These are phyloP conservation scores for Leuciscus idus DNA, from an alignment of 2,113 vertebrate species.

Conservation along the genomic window DNA sequence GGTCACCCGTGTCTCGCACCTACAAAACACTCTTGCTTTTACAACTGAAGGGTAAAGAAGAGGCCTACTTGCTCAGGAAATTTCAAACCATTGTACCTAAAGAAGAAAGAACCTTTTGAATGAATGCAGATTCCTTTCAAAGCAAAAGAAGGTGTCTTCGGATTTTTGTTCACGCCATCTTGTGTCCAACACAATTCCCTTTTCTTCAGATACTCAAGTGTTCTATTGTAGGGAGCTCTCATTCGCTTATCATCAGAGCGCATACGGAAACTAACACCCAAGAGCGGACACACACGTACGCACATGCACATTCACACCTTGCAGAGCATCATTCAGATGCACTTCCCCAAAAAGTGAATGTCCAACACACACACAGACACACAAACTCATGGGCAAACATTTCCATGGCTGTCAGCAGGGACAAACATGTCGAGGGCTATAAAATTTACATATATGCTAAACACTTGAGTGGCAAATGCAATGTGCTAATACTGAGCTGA, in stretches of 20 bases:
- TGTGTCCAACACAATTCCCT: slow-evolving; percentile 44
- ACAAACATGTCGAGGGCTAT: slow-evolving; percentile 54
- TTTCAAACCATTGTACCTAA: slow-evolving; percentile 51
- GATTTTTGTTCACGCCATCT: slow-evolving; percentile 50
- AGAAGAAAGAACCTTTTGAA: slow-evolving; percentile 53
- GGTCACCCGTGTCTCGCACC: slow-evolving; percentile 45
- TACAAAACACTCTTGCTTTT: slow-evolving; percentile 43
- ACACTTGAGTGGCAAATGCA: slow-evolving; percentile 60
- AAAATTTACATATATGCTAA: slow-evolving; percentile 65
- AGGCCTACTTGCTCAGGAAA: slow-evolving; percentile 52
- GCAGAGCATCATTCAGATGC: slow-evolving; percentile 33
- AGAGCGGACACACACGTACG: slow-evolving; percentile 27
- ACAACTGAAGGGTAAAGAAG: slow-evolving; percentile 43
- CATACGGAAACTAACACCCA: slow-evolving; percentile 46
- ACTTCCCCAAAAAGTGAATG: slow-evolving; percentile 20
- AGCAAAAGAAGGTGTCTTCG: slow-evolving; percentile 51
- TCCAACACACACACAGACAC: slow-evolving; percentile 42
- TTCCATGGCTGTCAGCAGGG: slow-evolving; percentile 49
- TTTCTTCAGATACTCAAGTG: slow-evolving; percentile 47
- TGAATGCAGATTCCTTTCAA: slow-evolving; percentile 54
- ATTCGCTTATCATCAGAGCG: slow-evolving; percentile 50
- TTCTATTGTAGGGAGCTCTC: slow-evolving; percentile 37
- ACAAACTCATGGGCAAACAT: slow-evolving; percentile 53
- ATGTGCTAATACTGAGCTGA: slow-evolving; percentile 63
- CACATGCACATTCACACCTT: slow-evolving; percentile 30